Base-by-base conservation (phyloP, 2,113 vertebrate species). In the Eubucco bourcierii region DNA sequence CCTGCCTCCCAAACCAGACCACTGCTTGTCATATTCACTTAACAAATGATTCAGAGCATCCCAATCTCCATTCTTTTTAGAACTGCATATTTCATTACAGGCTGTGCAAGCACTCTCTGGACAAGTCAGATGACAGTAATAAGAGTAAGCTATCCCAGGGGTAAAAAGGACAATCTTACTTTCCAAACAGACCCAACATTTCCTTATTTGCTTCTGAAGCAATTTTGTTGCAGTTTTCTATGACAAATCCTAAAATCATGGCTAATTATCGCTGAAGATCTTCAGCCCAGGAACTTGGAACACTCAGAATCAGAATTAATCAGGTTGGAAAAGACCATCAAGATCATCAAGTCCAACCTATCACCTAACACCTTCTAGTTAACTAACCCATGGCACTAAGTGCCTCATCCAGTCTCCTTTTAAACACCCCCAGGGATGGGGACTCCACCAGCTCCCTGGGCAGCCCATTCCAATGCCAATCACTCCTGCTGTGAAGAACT, bases 1-100 rank as follows among this genome's bases (percentile, higher is more conserved):
- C n/a, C n/a, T n/a, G n/a, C n/a, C n/a, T n/a, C n/a, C 33, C 24
- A 55, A 90, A 61, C 37, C 58, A 94, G 80, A 85, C 50, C 66
- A 39, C 39, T 68, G 50, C 73, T 88, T 94, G 84, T 93, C 90
- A 94, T 65, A 73, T 55, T 83, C 85, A 91, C 63, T 86, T 77
- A 84, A 78, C 37, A 85, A 88, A 86, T 64, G 65, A 87, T 68
- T 83, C 67, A 34, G 68, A 90, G 77, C 66, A 90, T 74, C 77
- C 87, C 50, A 80, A 60, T 67, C 44, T 25, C 71, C 53, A 61
- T 77, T 80, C 58, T 65, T 87, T 73, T 59, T 9, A 94, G 90
- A 41, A 7, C 65, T 71, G 28, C 52, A 41, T 94, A 39, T 89
- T 94, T 95, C 91, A 93, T 91, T 92, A 83, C 65, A 67, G 56